Evolutionary conservation across 2,888 invertebrate genomes (phyloP).

Genomic region (Allophyes oxyacanthae): DNA sequence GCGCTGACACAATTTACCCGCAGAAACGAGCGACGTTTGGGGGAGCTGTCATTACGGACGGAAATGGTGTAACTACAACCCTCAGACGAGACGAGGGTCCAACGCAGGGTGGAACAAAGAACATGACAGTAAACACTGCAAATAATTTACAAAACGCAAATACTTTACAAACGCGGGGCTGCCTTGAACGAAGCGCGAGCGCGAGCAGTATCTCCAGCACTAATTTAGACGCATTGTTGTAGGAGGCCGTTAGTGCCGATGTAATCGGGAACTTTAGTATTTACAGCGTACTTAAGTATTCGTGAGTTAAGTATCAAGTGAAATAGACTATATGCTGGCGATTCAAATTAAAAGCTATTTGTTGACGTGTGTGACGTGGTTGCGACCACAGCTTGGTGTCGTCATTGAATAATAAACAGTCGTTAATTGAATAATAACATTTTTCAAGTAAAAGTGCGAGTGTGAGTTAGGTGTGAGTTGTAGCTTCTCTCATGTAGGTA

Average conservation of each 20-base stretch:
- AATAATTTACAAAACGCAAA: constrained; percentile 47
- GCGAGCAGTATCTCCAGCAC: constrained; percentile 10
- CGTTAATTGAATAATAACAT: no score
- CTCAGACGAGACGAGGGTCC: constrained; percentile 45
- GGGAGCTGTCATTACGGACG: constrained; percentile 35
- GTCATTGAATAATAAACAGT: no score
- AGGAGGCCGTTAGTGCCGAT: not conserved
- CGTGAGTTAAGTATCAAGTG: not conserved
- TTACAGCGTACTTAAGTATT: no score
- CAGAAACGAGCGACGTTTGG: constrained; percentile 13
- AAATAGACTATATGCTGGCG: not conserved
- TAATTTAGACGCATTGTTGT: constrained; percentile 25
- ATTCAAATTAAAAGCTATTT: no score
- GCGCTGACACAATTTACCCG: constrained; percentile 28
- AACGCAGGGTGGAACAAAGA: constrained; percentile 35
- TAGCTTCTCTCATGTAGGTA: no score
- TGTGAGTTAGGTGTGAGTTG: no score
- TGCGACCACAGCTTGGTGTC: no score
- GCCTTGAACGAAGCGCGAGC: constrained; percentile 2
- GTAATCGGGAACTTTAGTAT: not conserved
- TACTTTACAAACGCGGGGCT: constrained; percentile 22
- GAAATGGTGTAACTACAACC: constrained; percentile 47
- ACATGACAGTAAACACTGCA: constrained; percentile 42
- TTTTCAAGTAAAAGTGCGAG: no score
- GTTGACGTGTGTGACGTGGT: no score